Evolutionary conservation across 2,888 invertebrate genomes (phyloP), one percentile per base, ranked within the genome.

Genomic region (Troides helena): DNA sequence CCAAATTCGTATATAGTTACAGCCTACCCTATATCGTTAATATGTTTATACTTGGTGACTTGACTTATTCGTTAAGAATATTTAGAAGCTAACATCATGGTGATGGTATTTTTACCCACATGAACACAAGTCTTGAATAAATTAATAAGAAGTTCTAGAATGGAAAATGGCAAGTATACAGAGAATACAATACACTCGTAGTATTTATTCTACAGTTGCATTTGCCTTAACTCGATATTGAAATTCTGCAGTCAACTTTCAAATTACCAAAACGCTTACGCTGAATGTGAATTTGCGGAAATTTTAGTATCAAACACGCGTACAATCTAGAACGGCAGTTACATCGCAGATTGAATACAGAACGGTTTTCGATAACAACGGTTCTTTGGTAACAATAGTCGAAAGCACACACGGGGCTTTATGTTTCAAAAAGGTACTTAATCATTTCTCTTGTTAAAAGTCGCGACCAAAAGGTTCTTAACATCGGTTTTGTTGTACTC

Each of bases 301-400:
- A 14, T 30, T 61, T 69, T 60, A 21, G 25, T 8, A 56, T 56
- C 46, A 30, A 25, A 25, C n/a, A 10, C n/a, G 61, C 18, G 36
- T 59, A 23, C 46, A 57, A 69, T 56, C 18, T 61, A 43, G 57
- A 69, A 43, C 69, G 57, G 23, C 25, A 43, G 65, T 65, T 65
- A 65, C 43, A 21, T 65, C 64, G 60, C 30, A 64, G 10, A 65
- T 65, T 56, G 60, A 69, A 61, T 61, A 65, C 46, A 21, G 2
- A 69, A 57, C 46, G 43, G 30, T 65, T 69, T 65, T 60, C 56
- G n/a, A n/a, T 60, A 66, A 66, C 60, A 53, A 30, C 12, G 58
- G 23, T 65, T 50, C 39, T 39, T 39, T 10, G n/a, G 36, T 60
- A 66, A 66, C 60, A 53, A 30, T 14, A 65, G 25, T 65, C 30